These are phyloP conservation scores for Standfussiana lucernea DNA, from an alignment of 2,888 invertebrate species.

Conservation along the genomic window DNA sequence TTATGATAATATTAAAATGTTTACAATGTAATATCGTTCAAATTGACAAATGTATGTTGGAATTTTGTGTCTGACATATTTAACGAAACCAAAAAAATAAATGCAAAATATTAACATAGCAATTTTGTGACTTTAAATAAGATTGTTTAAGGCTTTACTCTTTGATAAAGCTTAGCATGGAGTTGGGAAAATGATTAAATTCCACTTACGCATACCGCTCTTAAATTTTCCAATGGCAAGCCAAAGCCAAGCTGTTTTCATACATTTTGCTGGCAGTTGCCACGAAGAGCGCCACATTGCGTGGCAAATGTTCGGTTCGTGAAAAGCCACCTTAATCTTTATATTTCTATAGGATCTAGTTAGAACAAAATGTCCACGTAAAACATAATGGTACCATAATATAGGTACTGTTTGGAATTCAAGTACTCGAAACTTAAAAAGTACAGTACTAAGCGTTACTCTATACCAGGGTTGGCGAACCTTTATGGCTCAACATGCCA, in stretches of 20 bases:
- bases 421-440: not conserved
- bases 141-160: not conserved
- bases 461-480: no score
- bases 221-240: slow-evolving; percentile 17
- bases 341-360: not conserved
- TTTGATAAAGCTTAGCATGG: not conserved
- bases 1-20: slow-evolving; percentile 41
- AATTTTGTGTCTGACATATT: not conserved
- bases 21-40: slow-evolving; percentile 19
- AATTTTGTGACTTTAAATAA: not conserved
- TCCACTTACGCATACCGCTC: not conserved
- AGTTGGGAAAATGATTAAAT: not conserved
- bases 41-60: not conserved
- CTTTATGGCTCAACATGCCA: no score
- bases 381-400: not conserved
- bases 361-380: not conserved
- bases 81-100: not conserved
- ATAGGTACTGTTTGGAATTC: not conserved
- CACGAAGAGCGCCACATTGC: not conserved
- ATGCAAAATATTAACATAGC: not conserved
- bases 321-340: slow-evolving; percentile 6
- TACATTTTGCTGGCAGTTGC: slow-evolving; percentile 32
- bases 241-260: not conserved
- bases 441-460: not conserved
- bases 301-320: slow-evolving; percentile 28